Conservation (phyloP, 2,888 invertebrate genomes). For the Spodoptera picta region DNA sequence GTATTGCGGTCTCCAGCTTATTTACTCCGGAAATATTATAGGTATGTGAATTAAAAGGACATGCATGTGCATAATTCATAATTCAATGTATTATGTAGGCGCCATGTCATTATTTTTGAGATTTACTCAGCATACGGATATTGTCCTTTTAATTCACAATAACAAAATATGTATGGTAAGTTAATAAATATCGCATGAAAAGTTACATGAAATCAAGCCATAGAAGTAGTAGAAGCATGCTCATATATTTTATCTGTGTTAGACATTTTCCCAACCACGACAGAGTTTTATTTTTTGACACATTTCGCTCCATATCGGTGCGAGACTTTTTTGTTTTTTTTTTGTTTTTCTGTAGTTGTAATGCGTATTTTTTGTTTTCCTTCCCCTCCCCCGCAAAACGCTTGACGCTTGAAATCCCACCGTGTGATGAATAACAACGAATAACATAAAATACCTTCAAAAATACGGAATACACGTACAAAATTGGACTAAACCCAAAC, state of each 20-base stretch:
- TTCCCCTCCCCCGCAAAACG: slow-evolving; percentile 82
- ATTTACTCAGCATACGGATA: background rate
- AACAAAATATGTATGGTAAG: slow-evolving; percentile 62
- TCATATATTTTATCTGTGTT: slow-evolving; percentile 74
- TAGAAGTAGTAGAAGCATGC: slow-evolving; percentile 84
- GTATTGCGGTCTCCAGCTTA: too few relatives aligned
- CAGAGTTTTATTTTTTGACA: slow-evolving; percentile 57
- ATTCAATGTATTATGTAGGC: too few relatives aligned
- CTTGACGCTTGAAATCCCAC: slow-evolving; percentile 87
- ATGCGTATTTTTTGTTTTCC: slow-evolving; percentile 88
- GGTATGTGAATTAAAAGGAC: too few relatives aligned
- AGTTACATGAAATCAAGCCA: slow-evolving; percentile 73
- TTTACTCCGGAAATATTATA: too few relatives aligned
- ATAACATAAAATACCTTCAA: slow-evolving; percentile 62
- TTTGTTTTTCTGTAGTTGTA: slow-evolving; percentile 87
- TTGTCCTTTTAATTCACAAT: slow-evolving; percentile 64
- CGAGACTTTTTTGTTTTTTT: slow-evolving; percentile 62
- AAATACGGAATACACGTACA: slow-evolving; percentile 52
- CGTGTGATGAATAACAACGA: slow-evolving; percentile 83
- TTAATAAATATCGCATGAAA: slow-evolving; percentile 66
- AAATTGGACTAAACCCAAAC: slow-evolving; percentile 43
- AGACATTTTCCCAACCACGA: slow-evolving; percentile 89
- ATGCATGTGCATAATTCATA: too few relatives aligned
- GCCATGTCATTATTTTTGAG: too few relatives aligned
- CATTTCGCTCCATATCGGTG: slow-evolving; percentile 34